Evolutionary conservation across 2,888 invertebrate genomes (phyloP).

Genomic region (Spialia ferax): DNA sequence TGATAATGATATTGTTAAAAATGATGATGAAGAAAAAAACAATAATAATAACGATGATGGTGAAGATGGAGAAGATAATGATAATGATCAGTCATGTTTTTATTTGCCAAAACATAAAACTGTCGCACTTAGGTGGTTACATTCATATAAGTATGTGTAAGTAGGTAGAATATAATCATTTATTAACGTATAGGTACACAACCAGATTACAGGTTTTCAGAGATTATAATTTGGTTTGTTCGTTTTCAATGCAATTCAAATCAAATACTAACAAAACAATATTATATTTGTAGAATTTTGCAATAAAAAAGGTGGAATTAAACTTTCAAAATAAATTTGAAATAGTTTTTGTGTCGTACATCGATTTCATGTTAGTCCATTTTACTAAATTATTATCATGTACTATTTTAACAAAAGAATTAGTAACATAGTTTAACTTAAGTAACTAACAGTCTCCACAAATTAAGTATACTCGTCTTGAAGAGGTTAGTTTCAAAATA

Average conservation of each 20-base stretch:
- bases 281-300: too few species aligned
- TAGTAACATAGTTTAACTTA: constrained; percentile 48
- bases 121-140: constrained; percentile 46
- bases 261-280: not conserved
- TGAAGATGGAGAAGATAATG: too few species aligned
- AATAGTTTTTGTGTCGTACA: too few species aligned
- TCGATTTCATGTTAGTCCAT: constrained; percentile 47
- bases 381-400: constrained; percentile 46
- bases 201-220: constrained; percentile 27
- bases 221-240: constrained; percentile 25
- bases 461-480: constrained; percentile 58
- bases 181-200: constrained; percentile 38
- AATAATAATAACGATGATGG: too few species aligned
- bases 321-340: too few species aligned
- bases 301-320: too few species aligned
- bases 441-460: constrained; percentile 66
- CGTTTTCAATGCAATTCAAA: constrained; percentile 2
- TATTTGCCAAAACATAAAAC: constrained; percentile 43
- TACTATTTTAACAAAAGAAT: constrained; percentile 32
- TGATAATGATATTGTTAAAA: too few species aligned
- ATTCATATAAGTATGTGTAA: constrained; percentile 35
- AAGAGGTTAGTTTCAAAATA: constrained; percentile 29
- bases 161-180: constrained; percentile 16
- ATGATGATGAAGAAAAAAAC: too few species aligned
- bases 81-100: too few species aligned